Conservation (phyloP, 2,797 vertebrate genomes). For the Champsocephalus esox region DNA sequence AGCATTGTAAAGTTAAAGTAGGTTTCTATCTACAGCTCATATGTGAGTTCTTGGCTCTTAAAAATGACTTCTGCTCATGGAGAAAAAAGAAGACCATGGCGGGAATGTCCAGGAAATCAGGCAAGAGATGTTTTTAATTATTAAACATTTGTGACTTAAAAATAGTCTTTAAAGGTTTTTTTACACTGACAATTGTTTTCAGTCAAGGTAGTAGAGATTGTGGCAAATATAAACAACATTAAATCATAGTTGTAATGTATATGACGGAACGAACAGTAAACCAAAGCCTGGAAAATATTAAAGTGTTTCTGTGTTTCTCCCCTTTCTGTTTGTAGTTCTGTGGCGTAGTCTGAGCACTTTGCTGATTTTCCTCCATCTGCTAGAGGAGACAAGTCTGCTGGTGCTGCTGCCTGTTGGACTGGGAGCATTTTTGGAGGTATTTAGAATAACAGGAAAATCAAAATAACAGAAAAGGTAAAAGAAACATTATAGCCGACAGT, state of each 20-base stretch:
- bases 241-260: not conserved
- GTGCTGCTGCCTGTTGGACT: slow-evolving; percentile 93
- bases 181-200: not conserved
- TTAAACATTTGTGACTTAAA: not conserved
- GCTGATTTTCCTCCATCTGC: slow-evolving; percentile 94
- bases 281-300: not conserved
- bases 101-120: slow-evolving; percentile 95
- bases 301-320: not conserved
- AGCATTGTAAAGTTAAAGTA: not conserved
- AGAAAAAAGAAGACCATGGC: slow-evolving; percentile 93
- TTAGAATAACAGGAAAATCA: no score
- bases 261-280: not conserved
- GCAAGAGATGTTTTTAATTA: slow-evolving; percentile 70
- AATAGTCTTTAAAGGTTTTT: not conserved
- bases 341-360: slow-evolving; percentile 95
- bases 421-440: slow-evolving; percentile 92
- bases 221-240: not conserved
- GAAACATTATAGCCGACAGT: not conserved
- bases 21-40: slow-evolving; percentile 86
- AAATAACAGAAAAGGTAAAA: slow-evolving; percentile 3
- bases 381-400: slow-evolving; percentile 94
- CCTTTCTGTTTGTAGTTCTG: slow-evolving; percentile 83
- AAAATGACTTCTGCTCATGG: slow-evolving; percentile 97
- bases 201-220: not conserved
- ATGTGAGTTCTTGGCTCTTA: slow-evolving; percentile 96